These are phyloP conservation scores for Zosterops pallidus DNA, from an alignment of 2,113 vertebrate genomes.

Conservation along the genomic window DNA sequence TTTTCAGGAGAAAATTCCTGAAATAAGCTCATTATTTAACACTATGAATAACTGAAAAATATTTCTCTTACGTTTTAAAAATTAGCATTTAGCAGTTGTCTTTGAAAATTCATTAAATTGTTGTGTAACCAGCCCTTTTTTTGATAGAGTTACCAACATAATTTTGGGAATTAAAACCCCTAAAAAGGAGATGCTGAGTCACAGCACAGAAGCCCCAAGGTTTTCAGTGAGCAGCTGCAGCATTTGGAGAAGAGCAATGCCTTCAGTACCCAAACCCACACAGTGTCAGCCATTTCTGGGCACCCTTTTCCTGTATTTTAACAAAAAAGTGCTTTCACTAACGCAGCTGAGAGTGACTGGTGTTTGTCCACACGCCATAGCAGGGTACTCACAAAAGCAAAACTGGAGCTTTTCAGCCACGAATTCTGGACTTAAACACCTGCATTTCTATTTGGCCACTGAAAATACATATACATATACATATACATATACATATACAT, in stretches of 20 bases:
- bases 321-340: neutral
- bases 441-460: neutral
- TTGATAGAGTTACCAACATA: neutral
- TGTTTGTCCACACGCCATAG: neutral
- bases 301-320: neutral
- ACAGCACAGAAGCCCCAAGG: neutral
- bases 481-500: too few relatives aligned
- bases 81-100: neutral
- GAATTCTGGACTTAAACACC: neutral
- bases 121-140: neutral
- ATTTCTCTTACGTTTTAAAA: neutral
- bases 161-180: neutral
- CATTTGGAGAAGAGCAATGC: neutral
- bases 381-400: neutral
- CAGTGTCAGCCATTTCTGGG: neutral
- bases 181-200: constrained; percentile 24
- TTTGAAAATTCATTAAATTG: neutral
- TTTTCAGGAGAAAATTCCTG: neutral
- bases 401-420: neutral
- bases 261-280: neutral
- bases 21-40: neutral
- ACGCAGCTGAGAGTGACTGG: neutral
- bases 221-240: constrained; percentile 37
- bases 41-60: neutral
- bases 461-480: neutral